A percentile compares a stretch with the other conserved stretches of the same genome.
phyloP scores from a whole-genome alignment of 2,797 vertebrate genomes.

The Peromyscus aztecus region DNA sequence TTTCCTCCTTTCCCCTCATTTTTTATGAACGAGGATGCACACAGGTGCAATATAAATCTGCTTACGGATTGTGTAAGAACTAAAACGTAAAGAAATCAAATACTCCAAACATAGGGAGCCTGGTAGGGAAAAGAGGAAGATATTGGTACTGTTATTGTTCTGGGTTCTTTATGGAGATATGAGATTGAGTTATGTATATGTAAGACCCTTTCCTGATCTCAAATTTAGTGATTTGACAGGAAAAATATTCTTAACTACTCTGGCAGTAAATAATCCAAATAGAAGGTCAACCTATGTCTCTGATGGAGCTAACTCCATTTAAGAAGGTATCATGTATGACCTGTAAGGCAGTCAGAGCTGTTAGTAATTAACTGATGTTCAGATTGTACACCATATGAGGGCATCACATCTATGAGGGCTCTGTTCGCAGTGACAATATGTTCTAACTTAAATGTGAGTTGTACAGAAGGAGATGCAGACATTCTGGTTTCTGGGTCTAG shows the following conservation, averaged over 20 bases:
- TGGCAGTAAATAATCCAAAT: constrained; percentile 29
- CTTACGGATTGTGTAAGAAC: constrained; percentile 62
- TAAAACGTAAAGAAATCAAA: constrained; percentile 55
- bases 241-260: constrained; percentile 12
- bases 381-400: not conserved
- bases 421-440: not conserved
- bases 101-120: constrained; percentile 41
- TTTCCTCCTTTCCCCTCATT: constrained; percentile 66
- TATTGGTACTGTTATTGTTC: constrained; percentile 25
- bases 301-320: not conserved
- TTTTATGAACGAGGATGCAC: constrained; percentile 59
- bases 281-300: not conserved
- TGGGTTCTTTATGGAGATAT: constrained; percentile 42
- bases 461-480: not conserved
- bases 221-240: constrained; percentile 51
- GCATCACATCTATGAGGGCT: not conserved
- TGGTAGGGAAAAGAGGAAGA: constrained; percentile 47
- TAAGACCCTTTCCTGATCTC: not conserved
- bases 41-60: constrained; percentile 63
- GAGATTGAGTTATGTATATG: not conserved
- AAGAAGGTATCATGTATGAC: not conserved
- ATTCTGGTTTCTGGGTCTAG: constrained; percentile 28
- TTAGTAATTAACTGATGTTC: not conserved
- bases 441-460: constrained; percentile 9
- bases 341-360: not conserved